Evolutionary conservation across 2,797 vertebrate species (phyloP).

Genomic region (Crypturellus tataupa): DNA sequence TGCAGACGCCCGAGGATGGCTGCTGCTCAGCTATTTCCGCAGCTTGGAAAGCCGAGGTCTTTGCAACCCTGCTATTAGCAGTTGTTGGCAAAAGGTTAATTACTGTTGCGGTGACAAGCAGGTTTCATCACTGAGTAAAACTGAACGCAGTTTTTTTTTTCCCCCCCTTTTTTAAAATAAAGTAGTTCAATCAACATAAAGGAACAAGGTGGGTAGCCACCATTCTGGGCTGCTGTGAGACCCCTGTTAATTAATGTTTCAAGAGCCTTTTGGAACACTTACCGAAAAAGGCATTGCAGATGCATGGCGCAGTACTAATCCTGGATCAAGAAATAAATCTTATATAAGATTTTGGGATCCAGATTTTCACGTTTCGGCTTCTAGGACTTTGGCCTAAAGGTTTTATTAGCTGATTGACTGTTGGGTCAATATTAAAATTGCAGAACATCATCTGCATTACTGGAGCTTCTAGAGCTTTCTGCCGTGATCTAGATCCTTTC

Average conservation of each 20-base stretch:
- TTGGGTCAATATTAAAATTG: neutral
- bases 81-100: constrained; percentile 57
- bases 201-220: neutral
- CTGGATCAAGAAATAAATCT: neutral
- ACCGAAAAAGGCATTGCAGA: neutral
- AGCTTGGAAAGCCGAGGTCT: constrained; percentile 23
- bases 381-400: neutral
- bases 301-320: neutral
- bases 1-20: constrained; percentile 48
- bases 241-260: neutral
- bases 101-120: constrained; percentile 3
- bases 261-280: neutral
- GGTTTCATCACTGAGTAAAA: neutral
- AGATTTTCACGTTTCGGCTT: neutral
- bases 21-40: constrained; percentile 21
- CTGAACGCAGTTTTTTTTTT: neutral
- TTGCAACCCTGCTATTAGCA: constrained; percentile 5
- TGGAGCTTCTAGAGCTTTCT: neutral
- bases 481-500: neutral
- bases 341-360: neutral
- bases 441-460: neutral
- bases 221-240: neutral
- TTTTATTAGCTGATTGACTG: neutral
- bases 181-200: neutral
- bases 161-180: accelerated